Evolutionary conservation across 1,140 invertebrate genomes (phyloP), one percentile per base, ranked within the genome.

Genomic region (Atta cephalotes): DNA sequence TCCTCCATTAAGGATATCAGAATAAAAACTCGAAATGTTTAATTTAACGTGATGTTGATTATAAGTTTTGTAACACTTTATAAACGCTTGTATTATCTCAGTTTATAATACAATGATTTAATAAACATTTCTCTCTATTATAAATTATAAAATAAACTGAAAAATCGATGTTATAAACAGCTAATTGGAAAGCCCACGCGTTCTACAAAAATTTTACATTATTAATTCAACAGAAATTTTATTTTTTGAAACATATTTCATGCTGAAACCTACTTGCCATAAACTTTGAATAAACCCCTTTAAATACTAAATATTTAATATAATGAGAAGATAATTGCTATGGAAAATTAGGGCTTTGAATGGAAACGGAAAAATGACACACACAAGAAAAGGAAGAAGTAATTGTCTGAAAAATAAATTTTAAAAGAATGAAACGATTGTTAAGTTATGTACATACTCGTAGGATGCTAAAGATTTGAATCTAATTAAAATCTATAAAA

Each of bases 201-300:
- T 45, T 28, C 39, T n/a, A 56, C 18, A 58, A 71, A 58, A 71
- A 71, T 14, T 80, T 68, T 66, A 80, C n/a, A 6, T 25, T 3
- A 31, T 35, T 68, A 21, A 3, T 53, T 21, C n/a, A 45, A 71
- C 45, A 9, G 21, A 58, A 25, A 45, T n/a, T 35, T 80, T 49
- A 76, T 35, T 18, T 60, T 0, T 7, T 25, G 18, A 60, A 31
- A 35, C 25, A 21, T 81, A 14, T 76, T 62, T 62, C 56, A 84
- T 74, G 70, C 70, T 49, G 9, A 45, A 45, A 49, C 35, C 53
- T 25, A 74, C 39, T 82, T 74, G 68, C 68, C 70, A 84, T 82
- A 84, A 63, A 76, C 80, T 76, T 84, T 84, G 80, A 84, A 84
- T 84, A 62, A 84, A 28, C 14, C 39, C 56, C 56, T 84, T 84